Conservation (phyloP, 2,797 vertebrate genomes). For the Sebastes nivosus region DNA sequence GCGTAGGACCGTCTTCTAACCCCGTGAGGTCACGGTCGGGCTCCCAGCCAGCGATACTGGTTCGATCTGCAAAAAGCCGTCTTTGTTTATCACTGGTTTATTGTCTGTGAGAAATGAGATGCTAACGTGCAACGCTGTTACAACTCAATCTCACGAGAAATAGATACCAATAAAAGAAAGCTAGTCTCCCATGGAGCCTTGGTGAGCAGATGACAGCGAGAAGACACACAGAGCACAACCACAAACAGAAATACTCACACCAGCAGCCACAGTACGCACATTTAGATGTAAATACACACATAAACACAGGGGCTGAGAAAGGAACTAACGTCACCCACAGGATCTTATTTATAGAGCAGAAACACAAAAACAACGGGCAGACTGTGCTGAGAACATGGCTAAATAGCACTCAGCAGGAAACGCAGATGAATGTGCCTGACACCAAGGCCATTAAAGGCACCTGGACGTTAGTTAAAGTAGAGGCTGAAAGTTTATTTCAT, state of each 20-base stretch:
- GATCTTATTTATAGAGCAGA: constrained; percentile 78
- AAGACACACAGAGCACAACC: neutral
- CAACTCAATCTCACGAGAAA: constrained; percentile 21
- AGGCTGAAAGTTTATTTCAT: constrained; percentile 14
- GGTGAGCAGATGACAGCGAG: constrained; percentile 9
- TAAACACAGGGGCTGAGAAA: constrained; percentile 58
- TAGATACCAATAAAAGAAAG: neutral
- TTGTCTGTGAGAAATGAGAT: constrained; percentile 23
- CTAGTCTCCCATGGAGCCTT: neutral
- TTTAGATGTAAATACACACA: constrained; percentile 66
- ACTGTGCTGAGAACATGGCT: constrained; percentile 51
- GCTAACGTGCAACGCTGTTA: constrained; percentile 13
- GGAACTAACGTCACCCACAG: constrained; percentile 72
- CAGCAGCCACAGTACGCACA: constrained; percentile 30
- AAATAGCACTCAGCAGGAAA: constrained; percentile 60
- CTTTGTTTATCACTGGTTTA: constrained; percentile 43
- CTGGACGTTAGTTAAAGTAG: constrained; percentile 48
- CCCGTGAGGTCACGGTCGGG: constrained; percentile 4
- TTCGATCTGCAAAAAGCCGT: constrained; percentile 36
- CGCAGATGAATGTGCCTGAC: constrained; percentile 56
- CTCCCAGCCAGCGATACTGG: neutral
- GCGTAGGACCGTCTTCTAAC: constrained; percentile 4
- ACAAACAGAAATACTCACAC: constrained; percentile 20
- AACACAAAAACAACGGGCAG: constrained; percentile 60
- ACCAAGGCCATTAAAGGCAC: constrained; percentile 48